Evolutionary conservation across 2,797 vertebrate genomes (phyloP).

Genomic region (Xiphophorus birchmanni): DNA sequence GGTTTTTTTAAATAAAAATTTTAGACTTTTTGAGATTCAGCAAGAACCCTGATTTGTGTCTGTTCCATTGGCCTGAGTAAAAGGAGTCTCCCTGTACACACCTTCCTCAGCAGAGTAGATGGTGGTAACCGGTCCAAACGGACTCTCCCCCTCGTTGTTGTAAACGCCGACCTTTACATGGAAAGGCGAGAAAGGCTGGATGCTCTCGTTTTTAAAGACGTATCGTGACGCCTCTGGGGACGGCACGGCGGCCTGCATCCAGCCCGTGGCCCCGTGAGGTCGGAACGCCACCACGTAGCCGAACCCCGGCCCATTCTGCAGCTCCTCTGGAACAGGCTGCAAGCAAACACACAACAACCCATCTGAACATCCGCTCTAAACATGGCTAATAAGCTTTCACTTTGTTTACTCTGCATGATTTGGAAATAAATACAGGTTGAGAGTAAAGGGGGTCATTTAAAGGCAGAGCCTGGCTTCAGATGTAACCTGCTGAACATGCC

Average conservation of each 20-base stretch:
- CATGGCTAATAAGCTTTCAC: background rate
- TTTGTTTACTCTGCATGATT: slow-evolving; percentile 1
- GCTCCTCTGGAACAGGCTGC: slow-evolving; percentile 95
- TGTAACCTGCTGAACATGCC: slow-evolving; percentile 25
- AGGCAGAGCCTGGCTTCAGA: slow-evolving; percentile 11
- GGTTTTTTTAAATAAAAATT: no score
- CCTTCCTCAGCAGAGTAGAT: slow-evolving; percentile 98
- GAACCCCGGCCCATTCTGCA: slow-evolving; percentile 94
- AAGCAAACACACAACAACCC: background rate
- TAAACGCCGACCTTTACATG: slow-evolving; percentile 96
- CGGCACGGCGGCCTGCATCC: slow-evolving; percentile 97
- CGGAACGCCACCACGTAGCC: slow-evolving; percentile 97
- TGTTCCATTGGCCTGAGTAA: background rate
- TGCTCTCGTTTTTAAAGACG: slow-evolving; percentile 93
- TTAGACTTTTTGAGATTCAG: no score
- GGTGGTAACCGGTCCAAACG: slow-evolving; percentile 87
- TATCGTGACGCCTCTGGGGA: slow-evolving; percentile 90
- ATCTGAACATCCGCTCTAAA: background rate
- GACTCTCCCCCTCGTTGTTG: slow-evolving; percentile 96
- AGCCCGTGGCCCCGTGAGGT: slow-evolving; percentile 87
- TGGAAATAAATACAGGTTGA: background rate
- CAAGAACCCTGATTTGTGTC: no score
- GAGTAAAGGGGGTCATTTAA: slow-evolving; percentile 12
- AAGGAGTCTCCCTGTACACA: slow-evolving; percentile 57
- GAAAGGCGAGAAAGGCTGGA: slow-evolving; percentile 93